Evolutionary conservation across 2,888 invertebrate species (phyloP).

Genomic region (Cancer borealis): DNA sequence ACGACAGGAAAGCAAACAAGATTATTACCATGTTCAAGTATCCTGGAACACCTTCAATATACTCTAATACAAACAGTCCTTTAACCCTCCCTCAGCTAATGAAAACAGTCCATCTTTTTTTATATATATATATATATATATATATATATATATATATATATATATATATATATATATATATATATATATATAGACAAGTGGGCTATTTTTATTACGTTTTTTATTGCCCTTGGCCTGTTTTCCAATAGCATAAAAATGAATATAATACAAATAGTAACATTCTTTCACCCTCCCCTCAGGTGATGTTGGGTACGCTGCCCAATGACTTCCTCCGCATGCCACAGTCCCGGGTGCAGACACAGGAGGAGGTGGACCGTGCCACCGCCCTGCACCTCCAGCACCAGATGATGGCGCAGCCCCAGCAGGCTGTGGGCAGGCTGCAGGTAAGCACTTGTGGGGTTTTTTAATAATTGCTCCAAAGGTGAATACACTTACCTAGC

Average conservation of each 20-base stretch:
- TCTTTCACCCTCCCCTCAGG: constrained; percentile 45
- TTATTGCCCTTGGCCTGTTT: background rate
- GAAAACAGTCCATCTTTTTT: too few relatives aligned
- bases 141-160: too few relatives aligned
- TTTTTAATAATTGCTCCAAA: background rate
- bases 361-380: constrained; percentile 74
- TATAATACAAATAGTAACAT: background rate
- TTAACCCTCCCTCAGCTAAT: too few relatives aligned
- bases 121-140: too few relatives aligned
- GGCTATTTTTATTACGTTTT: background rate
- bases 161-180: too few relatives aligned
- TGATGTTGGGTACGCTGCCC: constrained; percentile 75
- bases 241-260: background rate
- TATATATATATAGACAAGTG: too few relatives aligned
- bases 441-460: constrained; percentile 59
- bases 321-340: constrained; percentile 74
- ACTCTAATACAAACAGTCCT: too few relatives aligned
- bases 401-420: constrained; percentile 70
- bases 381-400: constrained; percentile 75
- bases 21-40: too few relatives aligned
- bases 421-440: constrained; percentile 70
- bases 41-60: too few relatives aligned
- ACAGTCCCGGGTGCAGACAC: constrained; percentile 53
- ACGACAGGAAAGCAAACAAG: too few relatives aligned
- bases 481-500: too few relatives aligned